Evolutionary conservation across 1,140 invertebrate genomes (phyloP).

Genomic region (Lordiphosa mommai): DNA sequence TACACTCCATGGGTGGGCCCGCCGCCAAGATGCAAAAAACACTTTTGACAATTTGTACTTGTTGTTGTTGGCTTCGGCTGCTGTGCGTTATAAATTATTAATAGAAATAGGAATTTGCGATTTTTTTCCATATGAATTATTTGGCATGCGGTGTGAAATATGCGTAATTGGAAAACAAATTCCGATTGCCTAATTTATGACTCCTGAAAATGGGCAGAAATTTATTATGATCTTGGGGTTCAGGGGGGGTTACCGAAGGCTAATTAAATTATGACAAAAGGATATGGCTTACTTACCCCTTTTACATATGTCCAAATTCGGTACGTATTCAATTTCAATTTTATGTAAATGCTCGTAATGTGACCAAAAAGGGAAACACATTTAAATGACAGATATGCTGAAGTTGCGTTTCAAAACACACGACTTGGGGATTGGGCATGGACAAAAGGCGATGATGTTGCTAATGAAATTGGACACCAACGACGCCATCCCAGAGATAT

Average conservation of each 20-base stretch:
- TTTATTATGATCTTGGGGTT: constrained; percentile 51
- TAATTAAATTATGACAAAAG: constrained; percentile 71
- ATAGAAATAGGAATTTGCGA: constrained; percentile 60
- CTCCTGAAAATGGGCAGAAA: constrained; percentile 48
- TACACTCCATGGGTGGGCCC: constrained; percentile 54
- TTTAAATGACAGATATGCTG: constrained; percentile 73
- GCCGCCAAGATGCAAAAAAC: constrained; percentile 59
- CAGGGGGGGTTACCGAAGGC: constrained; percentile 27
- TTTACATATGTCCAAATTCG: constrained; percentile 56
- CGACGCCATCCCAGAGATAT: constrained; percentile 21
- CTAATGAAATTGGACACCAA: constrained; percentile 79
- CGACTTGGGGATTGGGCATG: constrained; percentile 13
- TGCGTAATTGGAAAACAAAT: constrained; percentile 76
- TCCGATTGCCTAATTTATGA: constrained; percentile 72
- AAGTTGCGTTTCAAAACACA: constrained; percentile 60
- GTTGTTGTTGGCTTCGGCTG: constrained; percentile 39
- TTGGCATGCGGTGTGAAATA: constrained; percentile 75
- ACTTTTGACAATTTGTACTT: constrained; percentile 78
- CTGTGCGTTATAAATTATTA: constrained; percentile 74
- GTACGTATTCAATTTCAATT: constrained; percentile 73
- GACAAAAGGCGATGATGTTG: constrained; percentile 39
- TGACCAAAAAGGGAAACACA: constrained; percentile 67
- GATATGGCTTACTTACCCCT: background rate
- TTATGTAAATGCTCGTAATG: constrained; percentile 74
- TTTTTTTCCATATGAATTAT: constrained; percentile 28